Base-by-base conservation (phyloP, 2,888 invertebrate genomes). In the Coronaproctus castanopsis region DNA sequence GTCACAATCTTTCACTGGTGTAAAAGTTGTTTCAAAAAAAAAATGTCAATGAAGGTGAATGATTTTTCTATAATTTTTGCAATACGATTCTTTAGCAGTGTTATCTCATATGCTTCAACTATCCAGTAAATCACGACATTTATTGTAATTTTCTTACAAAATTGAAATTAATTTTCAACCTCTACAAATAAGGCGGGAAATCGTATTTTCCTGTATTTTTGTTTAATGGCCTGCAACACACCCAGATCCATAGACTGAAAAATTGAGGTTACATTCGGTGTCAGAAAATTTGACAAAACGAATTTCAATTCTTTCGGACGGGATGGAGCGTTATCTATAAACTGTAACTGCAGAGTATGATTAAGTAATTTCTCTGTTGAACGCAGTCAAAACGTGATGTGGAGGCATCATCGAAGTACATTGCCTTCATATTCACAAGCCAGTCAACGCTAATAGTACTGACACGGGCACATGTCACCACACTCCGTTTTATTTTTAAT, bases 51-150 rank as follows among this genome's bases (percentile, higher is more conserved):
- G 36, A 5, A 36, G 36, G 36, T 14, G 8, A 36, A 14, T 8
- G 36, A 36, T 36, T 36, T 36, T 36, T 36, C 64, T 64, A 63
- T 21, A 58, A 62, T 50, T 63, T 64, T n/a, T n/a, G n/a, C n/a
- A n/a, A n/a, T n/a, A n/a, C n/a, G n/a, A n/a, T n/a, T n/a, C n/a
- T n/a, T n/a, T n/a, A n/a, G n/a, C n/a, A n/a, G n/a, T n/a, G n/a
- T n/a, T n/a, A n/a, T n/a, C n/a, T n/a, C n/a, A n/a, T n/a, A n/a
- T n/a, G n/a, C n/a, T n/a, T n/a, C n/a, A n/a, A n/a, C n/a, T n/a
- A n/a, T n/a, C n/a, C n/a, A n/a, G n/a, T n/a, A n/a, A n/a, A n/a
- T n/a, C n/a, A n/a, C n/a, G n/a, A n/a, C n/a, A n/a, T n/a, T 62
- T 52, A 60, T 52, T 51, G 52, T 62, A 36, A 60, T 36, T 55